Evolutionary conservation across 2,888 invertebrate species (phyloP).

Genomic region (Aelia acuminata): DNA sequence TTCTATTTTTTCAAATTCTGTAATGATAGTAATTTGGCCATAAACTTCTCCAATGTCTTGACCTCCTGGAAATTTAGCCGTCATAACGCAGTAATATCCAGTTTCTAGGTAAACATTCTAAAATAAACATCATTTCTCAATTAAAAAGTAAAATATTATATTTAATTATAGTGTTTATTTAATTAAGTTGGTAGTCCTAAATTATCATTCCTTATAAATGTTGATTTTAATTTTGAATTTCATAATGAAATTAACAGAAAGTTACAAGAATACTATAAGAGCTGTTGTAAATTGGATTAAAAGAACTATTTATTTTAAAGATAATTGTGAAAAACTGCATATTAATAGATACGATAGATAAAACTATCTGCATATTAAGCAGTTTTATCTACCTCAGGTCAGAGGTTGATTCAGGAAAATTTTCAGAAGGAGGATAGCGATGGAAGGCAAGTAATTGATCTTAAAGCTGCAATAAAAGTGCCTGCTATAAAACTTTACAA

Average conservation of each 20-base stretch:
- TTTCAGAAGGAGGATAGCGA: no score
- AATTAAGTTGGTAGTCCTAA: not conserved
- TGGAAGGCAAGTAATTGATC: no score
- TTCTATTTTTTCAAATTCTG: conserved; percentile 78
- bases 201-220: not conserved
- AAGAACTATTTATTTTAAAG: no score
- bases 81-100: conserved; percentile 79
- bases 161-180: not conserved
- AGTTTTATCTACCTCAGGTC: no score
- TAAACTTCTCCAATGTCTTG: conserved; percentile 78
- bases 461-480: no score
- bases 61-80: conserved; percentile 77
- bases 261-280: no score
- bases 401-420: no score
- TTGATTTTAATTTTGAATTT: not conserved
- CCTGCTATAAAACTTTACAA: no score
- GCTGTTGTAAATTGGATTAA: no score
- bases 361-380: no score
- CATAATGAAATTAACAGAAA: not conserved
- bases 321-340: no score
- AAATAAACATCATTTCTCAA: not conserved
- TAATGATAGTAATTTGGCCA: conserved; percentile 81
- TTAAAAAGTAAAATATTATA: not conserved
- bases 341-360: no score
- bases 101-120: conserved; percentile 71